Base-by-base conservation (phyloP, 2,888 invertebrate genomes). In the Byasa hedistus region DNA sequence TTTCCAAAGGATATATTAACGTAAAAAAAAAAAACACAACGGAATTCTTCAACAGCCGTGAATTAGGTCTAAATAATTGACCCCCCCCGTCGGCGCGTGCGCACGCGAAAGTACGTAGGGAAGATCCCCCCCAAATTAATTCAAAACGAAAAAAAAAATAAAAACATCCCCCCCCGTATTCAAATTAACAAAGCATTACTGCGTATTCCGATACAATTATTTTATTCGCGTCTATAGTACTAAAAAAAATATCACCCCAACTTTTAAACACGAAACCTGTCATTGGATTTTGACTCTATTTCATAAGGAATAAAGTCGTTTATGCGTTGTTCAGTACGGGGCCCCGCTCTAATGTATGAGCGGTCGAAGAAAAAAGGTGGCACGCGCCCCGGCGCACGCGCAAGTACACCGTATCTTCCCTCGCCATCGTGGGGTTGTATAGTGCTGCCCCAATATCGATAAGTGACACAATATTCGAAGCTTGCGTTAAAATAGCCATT, bases 1-100 rank as follows among this genome's bases (percentile, higher is more conserved):
- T n/a, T n/a, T n/a, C n/a, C n/a, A n/a, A n/a, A n/a, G n/a, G n/a
- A n/a, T n/a, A n/a, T n/a, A n/a, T n/a, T n/a, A n/a, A 73, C 79
- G 79, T 78, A 75, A 73, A 75, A 77, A 79, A 80, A 75, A 73
- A 2, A 78, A 81, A 78, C 73, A 76, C 83, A 87, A 89, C 85
- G 84, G 84, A 80, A 85, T 86, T 82, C 78, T 78, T 75, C 69
- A 68, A 75, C 78, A 79, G 73, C 81, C 83, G 78, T 83, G 85
- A 86, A 89, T 90, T 90, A 88, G 89, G 89, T 90, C 86, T 87
- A 87, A 90, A 87, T 91, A 90, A 90, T 90, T 90, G 89, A 87
- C n/a, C n/a, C 84, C 80, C 82, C 85, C 81, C 81, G 85, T 81
- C 87, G 87, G 79, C 89, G 87, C 87, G 88, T 87, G 90, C 89